Evolutionary conservation across 2,888 invertebrate species (phyloP), one percentile per base, ranked within the genome.

Genomic region (Steinernema hermaphroditum): DNA sequence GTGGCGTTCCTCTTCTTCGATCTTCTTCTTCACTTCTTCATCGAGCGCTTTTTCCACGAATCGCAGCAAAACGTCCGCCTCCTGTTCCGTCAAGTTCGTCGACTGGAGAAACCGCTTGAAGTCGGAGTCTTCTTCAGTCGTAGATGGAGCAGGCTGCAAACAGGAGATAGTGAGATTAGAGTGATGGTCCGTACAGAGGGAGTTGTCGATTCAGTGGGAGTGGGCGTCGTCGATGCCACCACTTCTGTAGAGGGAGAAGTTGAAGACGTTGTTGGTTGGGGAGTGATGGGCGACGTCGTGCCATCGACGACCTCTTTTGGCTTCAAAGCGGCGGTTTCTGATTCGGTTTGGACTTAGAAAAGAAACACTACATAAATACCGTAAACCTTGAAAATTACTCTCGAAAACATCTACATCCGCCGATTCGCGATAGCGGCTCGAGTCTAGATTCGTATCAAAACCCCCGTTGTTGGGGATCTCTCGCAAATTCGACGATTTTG

Each of bases 51-150:
- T 79, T 68, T 78, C 78, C 49, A 78, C 79, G 43, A 78, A 68
- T 22, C 75, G 72, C 70, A 80, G 49, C 44, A 78, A 78, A 19
- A 57, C 50, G 29, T 77, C 72, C n/a, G 78, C 77, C 50, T 78
- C 80, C 1, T 77, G 37, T 8, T 75, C 73, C 44, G 77, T 71
- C 57, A 78, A 44, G 43, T 78, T 78, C 19, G 78, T 73, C 37
- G 77, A 77, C 12, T 72, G 54, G 16, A 78, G 73, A 32, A 78
- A 78, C 22, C 29, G 69, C 68, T 80, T 73, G 14, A 78, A 34
- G 46, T 78, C 79, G 34, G 54, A n/a, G 27, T 62, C 50, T 24
- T n/a, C 24, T n/a, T 19, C 24, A 24, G 50, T 22, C 22, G 50
- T 50, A 50, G 8, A 22, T 24, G 50, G 50, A 24, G 4, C n/a